These are phyloP conservation scores for Podarcis lilfordi DNA, from an alignment of 2,797 vertebrate genomes.

Conservation along the genomic window DNA sequence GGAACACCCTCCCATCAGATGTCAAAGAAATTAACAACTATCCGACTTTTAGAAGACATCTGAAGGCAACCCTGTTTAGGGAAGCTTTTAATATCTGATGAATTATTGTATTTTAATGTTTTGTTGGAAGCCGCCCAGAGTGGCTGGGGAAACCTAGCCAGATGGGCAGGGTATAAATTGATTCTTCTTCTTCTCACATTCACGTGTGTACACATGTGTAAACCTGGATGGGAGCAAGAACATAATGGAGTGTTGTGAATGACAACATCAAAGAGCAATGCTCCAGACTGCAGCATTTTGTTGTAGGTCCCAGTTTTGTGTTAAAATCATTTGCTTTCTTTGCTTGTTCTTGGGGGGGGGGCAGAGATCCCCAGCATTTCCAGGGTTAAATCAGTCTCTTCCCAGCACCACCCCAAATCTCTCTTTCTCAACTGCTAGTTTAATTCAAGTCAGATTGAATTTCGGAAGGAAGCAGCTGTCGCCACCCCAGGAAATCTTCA, in stretches of 20 bases:
- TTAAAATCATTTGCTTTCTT: neutral
- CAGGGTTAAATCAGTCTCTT: constrained; percentile 16
- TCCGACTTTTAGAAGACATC: too few species aligned
- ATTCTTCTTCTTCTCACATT: too few species aligned
- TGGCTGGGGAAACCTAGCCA: too few species aligned
- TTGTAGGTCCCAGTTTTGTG: neutral
- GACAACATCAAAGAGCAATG: neutral
- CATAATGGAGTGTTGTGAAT: neutral
- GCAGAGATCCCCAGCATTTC: neutral
- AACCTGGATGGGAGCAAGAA: neutral
- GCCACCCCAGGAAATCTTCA: constrained; percentile 49
- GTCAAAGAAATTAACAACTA: too few species aligned
- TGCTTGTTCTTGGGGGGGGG: neutral
- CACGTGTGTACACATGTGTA: neutral
- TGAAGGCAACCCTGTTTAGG: too few species aligned
- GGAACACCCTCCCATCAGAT: too few species aligned
- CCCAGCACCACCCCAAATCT: too few species aligned
- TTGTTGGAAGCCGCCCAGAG: too few species aligned
- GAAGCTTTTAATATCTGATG: too few species aligned
- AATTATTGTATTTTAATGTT: too few species aligned
- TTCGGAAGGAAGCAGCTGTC: constrained; percentile 5
- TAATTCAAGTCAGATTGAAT: constrained; percentile 59
- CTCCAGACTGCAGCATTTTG: neutral
- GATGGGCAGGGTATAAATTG: too few species aligned
- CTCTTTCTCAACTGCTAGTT: neutral